Percentiles rank a stretch among this genome's conserved stretches.
Evolutionary conservation across 1,140 invertebrate species (phyloP).

Genomic region (Pogonomyrmex barbatus): DNA sequence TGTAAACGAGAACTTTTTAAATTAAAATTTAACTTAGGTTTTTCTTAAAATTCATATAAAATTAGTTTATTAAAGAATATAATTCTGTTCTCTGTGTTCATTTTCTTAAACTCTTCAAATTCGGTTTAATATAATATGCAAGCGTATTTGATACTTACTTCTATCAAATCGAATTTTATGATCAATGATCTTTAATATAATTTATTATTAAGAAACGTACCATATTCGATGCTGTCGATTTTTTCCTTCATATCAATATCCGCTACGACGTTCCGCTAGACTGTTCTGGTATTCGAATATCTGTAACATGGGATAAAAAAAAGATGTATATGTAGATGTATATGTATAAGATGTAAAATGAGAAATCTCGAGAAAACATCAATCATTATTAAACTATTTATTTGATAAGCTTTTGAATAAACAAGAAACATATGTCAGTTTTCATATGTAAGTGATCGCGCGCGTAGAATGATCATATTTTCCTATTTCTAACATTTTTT

Average conservation of each 20-base stretch:
- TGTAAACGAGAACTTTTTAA: not conserved
- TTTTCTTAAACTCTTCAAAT: not conserved
- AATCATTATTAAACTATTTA: not conserved
- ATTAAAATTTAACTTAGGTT: not conserved
- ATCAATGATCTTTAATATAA: not conserved
- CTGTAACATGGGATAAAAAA: constrained; percentile 62
- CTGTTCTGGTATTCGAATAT: constrained; percentile 53
- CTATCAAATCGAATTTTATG: not conserved
- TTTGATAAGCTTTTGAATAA: not conserved
- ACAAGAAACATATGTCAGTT: no score
- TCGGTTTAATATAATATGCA: constrained; percentile 2
- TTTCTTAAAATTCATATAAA: not conserved
- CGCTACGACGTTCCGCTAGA: constrained; percentile 56
- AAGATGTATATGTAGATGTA: no score
- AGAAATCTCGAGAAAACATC: not conserved
- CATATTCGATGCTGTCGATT: constrained; percentile 73
- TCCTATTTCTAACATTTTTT: not conserved
- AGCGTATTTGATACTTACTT: not conserved
- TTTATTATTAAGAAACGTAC: constrained; percentile 68
- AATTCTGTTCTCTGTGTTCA: not conserved
- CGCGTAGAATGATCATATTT: not conserved
- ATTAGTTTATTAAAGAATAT: not conserved
- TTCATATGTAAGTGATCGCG: not conserved
- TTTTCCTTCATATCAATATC: constrained; percentile 79
- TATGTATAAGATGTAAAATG: constrained; percentile 2